Conservation (phyloP, 2,113 vertebrate genomes). For the Poeciliopsis turrubarensis region DNA sequence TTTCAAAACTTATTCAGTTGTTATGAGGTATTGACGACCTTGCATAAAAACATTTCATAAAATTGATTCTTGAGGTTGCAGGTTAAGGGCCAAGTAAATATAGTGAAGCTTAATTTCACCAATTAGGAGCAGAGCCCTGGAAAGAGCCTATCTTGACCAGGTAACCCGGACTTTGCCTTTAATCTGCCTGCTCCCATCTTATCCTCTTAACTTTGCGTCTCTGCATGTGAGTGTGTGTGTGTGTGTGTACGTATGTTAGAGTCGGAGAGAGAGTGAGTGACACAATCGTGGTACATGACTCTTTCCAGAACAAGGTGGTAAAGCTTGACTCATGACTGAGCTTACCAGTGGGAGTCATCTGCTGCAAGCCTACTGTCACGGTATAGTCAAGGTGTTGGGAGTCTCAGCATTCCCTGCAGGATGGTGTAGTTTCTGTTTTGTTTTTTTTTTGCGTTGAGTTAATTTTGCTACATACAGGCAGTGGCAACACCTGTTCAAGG, state of each 20-base stretch:
- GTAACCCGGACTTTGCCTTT: conserved; percentile 68
- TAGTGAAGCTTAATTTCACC: conserved; percentile 62
- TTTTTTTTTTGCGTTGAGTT: conserved; percentile 20
- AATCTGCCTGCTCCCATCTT: conserved; percentile 82
- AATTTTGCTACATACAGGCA: conserved; percentile 45
- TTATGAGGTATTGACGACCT: neutral
- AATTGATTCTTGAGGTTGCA: neutral
- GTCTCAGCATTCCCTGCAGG: neutral
- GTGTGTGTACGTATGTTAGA: conserved; percentile 7
- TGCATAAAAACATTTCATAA: neutral
- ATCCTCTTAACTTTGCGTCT: conserved; percentile 86
- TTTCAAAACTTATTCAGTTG: too few species aligned
- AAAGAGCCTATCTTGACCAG: conserved; percentile 48
- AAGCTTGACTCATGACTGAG: conserved; percentile 44
- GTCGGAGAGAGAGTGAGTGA: conserved; percentile 40
- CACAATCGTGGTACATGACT: conserved; percentile 34
- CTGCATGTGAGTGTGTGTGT: conserved; percentile 26
- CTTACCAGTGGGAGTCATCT: conserved; percentile 12
- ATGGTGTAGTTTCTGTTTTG: conserved; percentile 6
- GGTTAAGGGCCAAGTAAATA: conserved; percentile 48
- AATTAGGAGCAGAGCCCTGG: conserved; percentile 59
- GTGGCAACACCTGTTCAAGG: conserved; percentile 51
- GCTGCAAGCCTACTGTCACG: neutral
- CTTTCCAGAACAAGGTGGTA: conserved; percentile 33
- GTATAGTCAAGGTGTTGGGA: neutral